Evolutionary conservation across 2,113 vertebrate species (phyloP), one percentile per base, ranked within the genome.

Genomic region (Menidia beryllina): DNA sequence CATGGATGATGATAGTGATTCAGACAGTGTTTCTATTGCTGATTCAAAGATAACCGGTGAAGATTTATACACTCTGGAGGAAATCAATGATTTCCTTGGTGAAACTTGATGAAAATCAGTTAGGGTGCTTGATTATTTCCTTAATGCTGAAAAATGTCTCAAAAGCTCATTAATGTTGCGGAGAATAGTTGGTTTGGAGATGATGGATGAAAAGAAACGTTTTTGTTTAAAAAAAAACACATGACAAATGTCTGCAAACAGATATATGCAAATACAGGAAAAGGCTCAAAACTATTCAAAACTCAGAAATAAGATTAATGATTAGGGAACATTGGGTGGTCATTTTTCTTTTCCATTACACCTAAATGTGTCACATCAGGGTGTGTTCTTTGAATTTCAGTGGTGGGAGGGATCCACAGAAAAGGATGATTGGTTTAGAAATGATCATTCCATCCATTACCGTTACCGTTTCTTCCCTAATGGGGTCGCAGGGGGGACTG

Each of bases 321-420:
- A 30, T 30, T 30, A 51, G 11, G 24, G 23, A 23, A 25, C 23
- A 0, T 54, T 38, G 27, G 21, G 11, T 20, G 43, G 50, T 53
- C 52, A 52, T 27, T 21, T 12, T 51, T 51, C 12, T 1, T 3
- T 11, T 0, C 1, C 36, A 15, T 45, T 45, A 19, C 17, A 2
- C 4, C 4, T 14, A 45, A 19, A 17, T 45, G 14, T 14, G 43
- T 14, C 7, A 45, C 7, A 45, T 52, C 10, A 52, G 24, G 50
- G 7, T 52, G 49, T 4, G 49, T 1, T 25, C 49, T n/a, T 51
- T 26, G 15, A 52, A 52, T 25, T 17, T 52, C 24, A 51, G 24
- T 51, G 50, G 49, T 25, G 49, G 49, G 49, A 52, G 24, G 50
- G 50, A 27, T 52, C 50, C 50, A 52, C 50, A 52, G 5, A 27